Evolutionary conservation across 2,113 vertebrate species (phyloP), one percentile per base, ranked within the genome.

Genomic region (Perca flavescens): DNA sequence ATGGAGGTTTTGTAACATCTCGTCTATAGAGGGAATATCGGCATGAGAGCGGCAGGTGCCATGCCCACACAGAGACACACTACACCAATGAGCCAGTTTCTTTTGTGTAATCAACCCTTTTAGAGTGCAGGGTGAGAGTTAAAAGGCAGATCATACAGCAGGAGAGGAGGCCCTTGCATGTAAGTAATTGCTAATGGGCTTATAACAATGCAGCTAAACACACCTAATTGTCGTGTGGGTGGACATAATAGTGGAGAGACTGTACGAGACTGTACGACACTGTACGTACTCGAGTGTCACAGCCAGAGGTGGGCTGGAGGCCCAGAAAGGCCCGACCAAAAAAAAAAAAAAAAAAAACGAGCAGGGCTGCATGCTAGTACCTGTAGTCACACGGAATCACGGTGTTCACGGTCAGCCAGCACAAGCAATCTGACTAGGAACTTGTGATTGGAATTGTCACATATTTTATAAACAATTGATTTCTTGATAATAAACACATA

Each of bases 141-240:
- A 63, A 82, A 67, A 82, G 71, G 49, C 70, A 40, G 6, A 47
- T 57, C 56, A 56, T 62, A 25, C 47, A 50, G 58, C 63, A 21
- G 57, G 46, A 79, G 40, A 61, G 62, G 7, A 72, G 61, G 69
- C 66, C 17, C 68, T 70, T 76, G 50, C 36, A 43, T 77, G 70
- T 69, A 77, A 83, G 73, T 68, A 80, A 64, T 58, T 0, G 5
- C 77, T 67, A 83, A 87, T 87, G 79, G 67, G 52, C 54, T 70
- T 70, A 63, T 80, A 61, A 61, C 57, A 50, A 76, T 34, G 52
- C 28, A 9, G 46, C 62, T 82, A 56, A 74, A 80, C 60, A 63
- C 31, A 77, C 58, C 68, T 78, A 76, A 85, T 58, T 58, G 61
- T n/a, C 17, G 71, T 36, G 82, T 75, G 40, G 76, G 66, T 36